A percentile compares a stretch with the other conserved stretches of the same genome.
These are phyloP conservation scores for Myotis brandtii DNA, from an alignment of 2,113 vertebrate species.

Conservation along the genomic window DNA sequence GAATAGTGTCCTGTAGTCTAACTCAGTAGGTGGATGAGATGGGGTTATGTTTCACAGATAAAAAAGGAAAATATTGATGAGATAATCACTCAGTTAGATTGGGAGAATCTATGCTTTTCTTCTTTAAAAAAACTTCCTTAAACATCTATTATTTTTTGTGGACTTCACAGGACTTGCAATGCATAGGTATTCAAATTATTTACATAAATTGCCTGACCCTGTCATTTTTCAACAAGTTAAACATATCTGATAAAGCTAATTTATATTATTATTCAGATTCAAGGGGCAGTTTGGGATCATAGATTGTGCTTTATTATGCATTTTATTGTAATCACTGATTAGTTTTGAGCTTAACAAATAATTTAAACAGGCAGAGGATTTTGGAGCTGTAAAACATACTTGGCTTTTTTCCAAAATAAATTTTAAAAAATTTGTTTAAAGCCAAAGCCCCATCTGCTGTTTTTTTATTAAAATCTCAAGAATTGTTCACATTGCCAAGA, in stretches of 20 bases:
- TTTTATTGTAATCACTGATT: constrained; percentile 59
- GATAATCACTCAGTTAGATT: not conserved
- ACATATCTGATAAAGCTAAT: not conserved
- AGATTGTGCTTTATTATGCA: not conserved
- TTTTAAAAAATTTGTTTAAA: constrained; percentile 30
- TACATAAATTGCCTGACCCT: not conserved
- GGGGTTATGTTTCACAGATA: not conserved
- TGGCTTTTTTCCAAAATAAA: constrained; percentile 64
- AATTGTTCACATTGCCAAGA: constrained; percentile 61
- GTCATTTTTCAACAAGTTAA: constrained; percentile 47
- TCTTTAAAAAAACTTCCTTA: not conserved
- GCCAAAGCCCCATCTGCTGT: constrained; percentile 73
- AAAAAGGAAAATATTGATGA: not conserved
- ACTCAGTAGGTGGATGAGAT: not conserved
- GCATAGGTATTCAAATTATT: not conserved
- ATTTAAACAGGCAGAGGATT: constrained; percentile 44
- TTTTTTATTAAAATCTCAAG: constrained; percentile 75
- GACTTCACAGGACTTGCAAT: not conserved
- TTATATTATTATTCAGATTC: constrained; percentile 47
- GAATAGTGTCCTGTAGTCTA: not conserved
- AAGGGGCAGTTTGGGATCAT: constrained; percentile 13
- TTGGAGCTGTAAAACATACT: constrained; percentile 58
- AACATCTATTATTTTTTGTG: constrained; percentile 29
- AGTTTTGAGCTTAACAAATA: not conserved
- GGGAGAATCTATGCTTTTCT: not conserved